These are phyloP conservation scores for Xiphophorus couchianus DNA, from an alignment of 2,113 vertebrate genomes.

Conservation along the genomic window DNA sequence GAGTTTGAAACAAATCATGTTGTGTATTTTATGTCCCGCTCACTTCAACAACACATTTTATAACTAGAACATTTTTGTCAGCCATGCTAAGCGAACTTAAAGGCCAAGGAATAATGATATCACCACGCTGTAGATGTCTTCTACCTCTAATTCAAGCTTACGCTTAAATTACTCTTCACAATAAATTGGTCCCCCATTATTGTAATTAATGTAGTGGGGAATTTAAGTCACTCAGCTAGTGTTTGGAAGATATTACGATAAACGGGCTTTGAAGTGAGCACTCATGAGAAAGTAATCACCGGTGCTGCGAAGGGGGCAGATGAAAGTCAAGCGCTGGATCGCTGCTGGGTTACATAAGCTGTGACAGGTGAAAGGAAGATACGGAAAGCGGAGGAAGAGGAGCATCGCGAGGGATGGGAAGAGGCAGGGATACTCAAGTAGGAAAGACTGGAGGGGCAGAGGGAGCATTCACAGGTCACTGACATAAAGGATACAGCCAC, in stretches of 20 bases:
- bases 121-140: conserved; percentile 8
- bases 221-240: conserved; percentile 10
- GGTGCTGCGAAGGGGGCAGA: conserved; percentile 30
- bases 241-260: conserved; percentile 24
- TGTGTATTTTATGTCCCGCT: neutral
- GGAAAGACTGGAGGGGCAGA: neutral
- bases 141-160: conserved; percentile 11
- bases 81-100: neutral
- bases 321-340: conserved; percentile 37
- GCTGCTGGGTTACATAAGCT: conserved; percentile 51
- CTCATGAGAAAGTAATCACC: conserved; percentile 41
- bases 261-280: conserved; percentile 41
- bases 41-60: neutral
- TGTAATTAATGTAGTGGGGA: conserved; percentile 7
- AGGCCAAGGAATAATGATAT: neutral
- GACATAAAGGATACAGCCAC: conserved; percentile 22
- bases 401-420: conserved; percentile 26
- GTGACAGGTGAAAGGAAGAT: conserved; percentile 41
- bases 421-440: conserved; percentile 10
- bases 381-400: conserved; percentile 25
- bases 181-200: conserved; percentile 17
- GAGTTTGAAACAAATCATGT: neutral
- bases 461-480: conserved; percentile 14
- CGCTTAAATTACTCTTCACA: conserved; percentile 18
- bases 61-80: neutral